phyloP scores from a whole-genome alignment of 1,140 invertebrate species.

The Cataglyphis hispanica region DNA sequence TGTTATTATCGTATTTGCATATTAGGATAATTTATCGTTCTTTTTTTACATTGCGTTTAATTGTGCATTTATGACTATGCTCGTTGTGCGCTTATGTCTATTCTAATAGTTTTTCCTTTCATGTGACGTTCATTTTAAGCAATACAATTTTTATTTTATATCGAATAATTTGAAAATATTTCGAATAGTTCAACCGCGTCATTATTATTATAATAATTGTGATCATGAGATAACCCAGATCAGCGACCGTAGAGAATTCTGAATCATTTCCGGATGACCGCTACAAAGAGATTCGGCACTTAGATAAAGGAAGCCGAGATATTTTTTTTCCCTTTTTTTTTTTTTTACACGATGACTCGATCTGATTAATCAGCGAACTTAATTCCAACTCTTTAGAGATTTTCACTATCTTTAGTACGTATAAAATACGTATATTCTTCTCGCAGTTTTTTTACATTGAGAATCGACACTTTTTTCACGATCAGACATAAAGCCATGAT shows the following conservation, averaged over 20 bases:
- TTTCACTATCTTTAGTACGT: too few species aligned
- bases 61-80: not conserved
- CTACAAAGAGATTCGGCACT: slow-evolving; percentile 24
- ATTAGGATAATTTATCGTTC: not conserved
- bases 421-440: not conserved
- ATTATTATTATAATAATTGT: slow-evolving; percentile 43
- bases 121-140: not conserved
- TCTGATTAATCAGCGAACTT: slow-evolving; percentile 7
- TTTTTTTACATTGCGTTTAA: not conserved
- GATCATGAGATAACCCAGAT: slow-evolving; percentile 57
- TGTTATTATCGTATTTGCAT: not conserved
- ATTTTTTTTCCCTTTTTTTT: slow-evolving; percentile 4
- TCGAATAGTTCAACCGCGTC: slow-evolving; percentile 8
- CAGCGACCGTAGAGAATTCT: slow-evolving; percentile 20
- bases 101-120: not conserved
- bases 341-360: slow-evolving; percentile 15
- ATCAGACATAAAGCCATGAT: not conserved
- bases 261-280: slow-evolving; percentile 38
- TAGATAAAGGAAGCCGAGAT: not conserved
- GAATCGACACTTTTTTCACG: not conserved
- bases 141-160: slow-evolving; percentile 7
- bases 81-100: not conserved
- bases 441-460: not conserved
- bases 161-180: slow-evolving; percentile 10
- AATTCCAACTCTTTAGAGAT: not conserved